phyloP scores from a whole-genome alignment of 2,797 vertebrate species.

The Centropyge bicolor region DNA sequence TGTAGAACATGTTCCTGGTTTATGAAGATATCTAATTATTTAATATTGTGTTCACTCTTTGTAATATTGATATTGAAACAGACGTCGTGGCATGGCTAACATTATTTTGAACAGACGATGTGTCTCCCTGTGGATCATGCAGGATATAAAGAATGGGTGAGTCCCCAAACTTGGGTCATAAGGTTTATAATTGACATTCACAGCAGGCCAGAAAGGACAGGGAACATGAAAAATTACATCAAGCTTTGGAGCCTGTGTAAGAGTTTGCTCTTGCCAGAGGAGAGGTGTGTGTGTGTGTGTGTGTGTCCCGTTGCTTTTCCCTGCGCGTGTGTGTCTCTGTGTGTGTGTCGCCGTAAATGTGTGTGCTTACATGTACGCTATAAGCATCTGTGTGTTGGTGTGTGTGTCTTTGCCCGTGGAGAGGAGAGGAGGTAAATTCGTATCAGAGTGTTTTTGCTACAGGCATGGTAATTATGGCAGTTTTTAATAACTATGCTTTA shows the following conservation, averaged over 20 bases:
- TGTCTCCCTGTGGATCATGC: neutral
- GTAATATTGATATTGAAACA: neutral
- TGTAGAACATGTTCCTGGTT: neutral
- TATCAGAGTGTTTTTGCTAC: constrained; percentile 80
- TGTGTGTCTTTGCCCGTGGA: constrained; percentile 69
- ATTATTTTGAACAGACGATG: neutral
- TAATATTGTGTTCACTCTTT: neutral
- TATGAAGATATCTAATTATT: neutral
- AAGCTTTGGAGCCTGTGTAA: constrained; percentile 49
- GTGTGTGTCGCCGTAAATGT: constrained; percentile 21
- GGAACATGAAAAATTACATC: constrained; percentile 67
- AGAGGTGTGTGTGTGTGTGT: constrained; percentile 45
- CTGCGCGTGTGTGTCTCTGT: constrained; percentile 6
- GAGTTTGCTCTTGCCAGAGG: constrained; percentile 79
- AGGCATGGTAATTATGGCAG: constrained; percentile 80
- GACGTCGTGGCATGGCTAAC: neutral
- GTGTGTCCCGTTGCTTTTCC: constrained; percentile 22
- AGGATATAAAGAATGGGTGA: constrained; percentile 23
- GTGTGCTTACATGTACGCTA: constrained; percentile 38
- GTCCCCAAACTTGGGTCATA: constrained; percentile 49
- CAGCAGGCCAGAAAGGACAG: constrained; percentile 59
- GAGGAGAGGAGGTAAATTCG: constrained; percentile 78
- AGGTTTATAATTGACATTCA: constrained; percentile 65
- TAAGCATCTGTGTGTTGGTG: constrained; percentile 43
- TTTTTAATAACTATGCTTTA: constrained; percentile 85